Evolutionary conservation across 2,113 vertebrate species (phyloP).

Genomic region (Oncorhynchus clarkii): DNA sequence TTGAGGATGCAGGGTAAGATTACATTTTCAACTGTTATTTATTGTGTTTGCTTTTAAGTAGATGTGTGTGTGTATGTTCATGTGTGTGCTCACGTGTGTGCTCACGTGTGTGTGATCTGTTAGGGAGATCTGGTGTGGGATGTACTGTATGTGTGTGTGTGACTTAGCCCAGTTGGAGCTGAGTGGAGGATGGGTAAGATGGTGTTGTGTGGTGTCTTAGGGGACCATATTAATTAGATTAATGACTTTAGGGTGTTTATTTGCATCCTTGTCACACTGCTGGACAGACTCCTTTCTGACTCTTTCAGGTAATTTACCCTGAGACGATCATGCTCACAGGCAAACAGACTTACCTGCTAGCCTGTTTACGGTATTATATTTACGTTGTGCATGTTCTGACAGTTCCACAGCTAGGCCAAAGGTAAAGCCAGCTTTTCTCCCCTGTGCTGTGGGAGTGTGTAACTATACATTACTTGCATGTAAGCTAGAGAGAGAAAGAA

Average conservation of each 20-base stretch:
- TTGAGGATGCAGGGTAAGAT: neutral
- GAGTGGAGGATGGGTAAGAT: slow-evolving; percentile 2
- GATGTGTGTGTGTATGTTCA: neutral
- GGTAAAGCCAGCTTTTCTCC: slow-evolving; percentile 2
- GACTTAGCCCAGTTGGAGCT: neutral
- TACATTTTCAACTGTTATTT: neutral
- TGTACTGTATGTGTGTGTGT: neutral
- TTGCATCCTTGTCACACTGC: slow-evolving; percentile 26
- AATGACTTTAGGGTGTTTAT: slow-evolving; percentile 32
- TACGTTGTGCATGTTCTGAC: slow-evolving; percentile 38
- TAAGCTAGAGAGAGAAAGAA: neutral
- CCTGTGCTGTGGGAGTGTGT: neutral
- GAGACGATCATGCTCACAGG: neutral
- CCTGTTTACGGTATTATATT: slow-evolving; percentile 7
- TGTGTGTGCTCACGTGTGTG: no score
- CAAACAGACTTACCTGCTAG: slow-evolving; percentile 2
- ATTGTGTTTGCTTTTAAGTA: neutral
- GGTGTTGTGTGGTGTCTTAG: slow-evolving; percentile 24
- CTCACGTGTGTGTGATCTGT: neutral
- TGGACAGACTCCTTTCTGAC: neutral
- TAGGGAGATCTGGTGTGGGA: neutral
- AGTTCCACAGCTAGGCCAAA: slow-evolving; percentile 19
- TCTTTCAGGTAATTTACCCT: neutral
- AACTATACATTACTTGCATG: neutral
- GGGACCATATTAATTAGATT: slow-evolving; percentile 32